phyloP scores from a whole-genome alignment of 1,140 invertebrate species.

The Ridgeia piscesae region DNA sequence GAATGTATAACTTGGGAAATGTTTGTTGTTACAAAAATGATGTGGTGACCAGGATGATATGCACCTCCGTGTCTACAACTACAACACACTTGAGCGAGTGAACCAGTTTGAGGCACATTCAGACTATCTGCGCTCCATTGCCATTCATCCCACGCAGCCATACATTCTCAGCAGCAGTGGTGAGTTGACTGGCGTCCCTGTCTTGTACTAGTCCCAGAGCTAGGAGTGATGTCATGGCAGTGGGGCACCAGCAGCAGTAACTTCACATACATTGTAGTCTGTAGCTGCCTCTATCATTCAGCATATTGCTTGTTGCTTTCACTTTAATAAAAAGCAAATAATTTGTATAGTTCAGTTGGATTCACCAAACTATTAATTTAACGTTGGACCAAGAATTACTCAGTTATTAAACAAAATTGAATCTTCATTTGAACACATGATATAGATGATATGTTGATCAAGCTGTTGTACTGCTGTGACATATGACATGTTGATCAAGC shows the following conservation, averaged over 20 bases:
- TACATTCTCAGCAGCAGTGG: slow-evolving; percentile 95
- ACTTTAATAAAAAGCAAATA: no score
- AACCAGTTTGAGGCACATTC: slow-evolving; percentile 98
- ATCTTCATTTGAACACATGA: no score
- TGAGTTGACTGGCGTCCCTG: slow-evolving; percentile 57
- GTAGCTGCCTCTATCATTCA: no score
- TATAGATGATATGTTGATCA: no score
- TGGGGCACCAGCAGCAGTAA: neutral
- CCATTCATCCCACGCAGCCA: slow-evolving; percentile 95
- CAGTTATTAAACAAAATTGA: no score
- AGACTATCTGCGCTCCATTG: slow-evolving; percentile 95
- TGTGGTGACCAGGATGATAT: slow-evolving; percentile 62
- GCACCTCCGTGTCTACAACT: slow-evolving; percentile 92
- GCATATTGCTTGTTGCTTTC: no score
- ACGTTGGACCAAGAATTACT: no score
- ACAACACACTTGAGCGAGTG: slow-evolving; percentile 95
- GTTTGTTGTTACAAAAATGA: neutral
- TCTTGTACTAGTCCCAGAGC: neutral
- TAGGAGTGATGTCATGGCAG: neutral
- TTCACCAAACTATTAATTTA: no score
- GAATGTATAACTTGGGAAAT: neutral
- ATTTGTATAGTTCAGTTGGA: no score
- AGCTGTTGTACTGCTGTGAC: neutral
- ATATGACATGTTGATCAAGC: neutral
- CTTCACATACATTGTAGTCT: neutral